Base-by-base conservation (phyloP, 2,888 invertebrate genomes). In the Kryphioiulus occultus region DNA sequence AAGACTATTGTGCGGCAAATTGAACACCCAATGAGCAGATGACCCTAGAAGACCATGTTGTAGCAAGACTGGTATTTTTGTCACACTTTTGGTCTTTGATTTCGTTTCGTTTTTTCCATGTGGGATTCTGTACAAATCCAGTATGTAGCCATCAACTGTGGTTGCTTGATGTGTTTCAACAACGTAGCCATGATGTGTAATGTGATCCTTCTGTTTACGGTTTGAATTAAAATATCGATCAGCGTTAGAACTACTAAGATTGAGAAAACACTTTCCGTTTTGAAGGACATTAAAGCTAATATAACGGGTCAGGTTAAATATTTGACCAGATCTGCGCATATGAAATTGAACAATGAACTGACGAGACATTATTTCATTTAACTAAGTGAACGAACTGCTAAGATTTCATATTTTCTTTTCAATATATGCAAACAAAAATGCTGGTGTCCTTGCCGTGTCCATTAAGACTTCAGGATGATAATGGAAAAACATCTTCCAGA, bases 41-140 rank as follows among this genome's bases (percentile, higher is more conserved):
- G 95, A 95, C 12, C 95, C 94, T 0, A 96, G 92, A 2, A 98
- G 92, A 0, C 98, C 98, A 91, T 97, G 97, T 90, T 96, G 96
- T 59, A 97, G 91, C 89, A 96, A 93, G 91, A 93, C 89, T 0
- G 90, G 90, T 30, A 88, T 86, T 39, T 84, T 87, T 17, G 32
- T 59, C 19, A n/a, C n/a, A n/a, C 35, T n/a, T 12, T 12, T 87
- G 17, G 10, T 53, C 4, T 10, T 44, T n/a, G 68, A 68, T 22
- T 26, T 26, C 0, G 7, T 10, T 78, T 42, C 42, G 42, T 68
- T 26, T 12, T 26, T 42, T 44, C 91, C 90, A 84, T 90, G 93
- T 0, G 96, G 93, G 86, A 93, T 93, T 83, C 93, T 91, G 90
- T 93, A 93, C 86, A 93, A 90, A 82, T 92, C 92, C 88, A 93